phyloP scores from a whole-genome alignment of 2,113 vertebrate genomes.

The Cettia cetti region DNA sequence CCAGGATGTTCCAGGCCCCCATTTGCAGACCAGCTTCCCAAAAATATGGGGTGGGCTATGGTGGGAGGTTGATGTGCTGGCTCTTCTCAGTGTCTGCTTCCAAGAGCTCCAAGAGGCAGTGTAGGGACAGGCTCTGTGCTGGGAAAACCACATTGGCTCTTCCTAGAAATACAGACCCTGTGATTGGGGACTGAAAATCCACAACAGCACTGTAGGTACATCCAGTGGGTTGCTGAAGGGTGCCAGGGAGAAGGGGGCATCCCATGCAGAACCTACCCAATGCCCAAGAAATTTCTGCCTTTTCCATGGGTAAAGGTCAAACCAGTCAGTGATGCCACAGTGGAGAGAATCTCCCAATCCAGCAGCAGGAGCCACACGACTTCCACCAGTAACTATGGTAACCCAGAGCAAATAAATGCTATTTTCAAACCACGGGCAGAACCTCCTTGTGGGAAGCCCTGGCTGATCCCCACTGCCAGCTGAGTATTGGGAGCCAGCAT shows the following conservation, averaged over 20 bases:
- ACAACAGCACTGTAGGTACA: neutral
- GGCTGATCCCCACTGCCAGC: neutral
- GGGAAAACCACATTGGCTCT: neutral
- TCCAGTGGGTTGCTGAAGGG: neutral
- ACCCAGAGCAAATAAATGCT: neutral
- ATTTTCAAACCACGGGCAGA: neutral
- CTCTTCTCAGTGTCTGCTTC: neutral
- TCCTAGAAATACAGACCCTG: neutral
- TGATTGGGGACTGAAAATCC: neutral
- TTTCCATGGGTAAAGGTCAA: neutral
- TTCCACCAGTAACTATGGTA: conserved; percentile 35
- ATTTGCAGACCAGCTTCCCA: neutral
- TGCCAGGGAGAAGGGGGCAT: rapidly evolving
- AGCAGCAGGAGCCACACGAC: neutral
- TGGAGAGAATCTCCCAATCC: neutral
- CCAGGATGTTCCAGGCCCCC: neutral
- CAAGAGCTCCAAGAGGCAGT: neutral
- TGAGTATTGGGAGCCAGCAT: neutral
- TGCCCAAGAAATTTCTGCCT: neutral
- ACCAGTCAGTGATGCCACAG: rapidly evolving
- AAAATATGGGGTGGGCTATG: neutral
- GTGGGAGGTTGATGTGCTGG: neutral
- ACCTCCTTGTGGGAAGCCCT: neutral
- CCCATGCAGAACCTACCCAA: too few relatives aligned
- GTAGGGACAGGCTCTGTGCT: neutral